Conservation (phyloP, 2,797 vertebrate genomes). For the Phylloscopus collybita region DNA sequence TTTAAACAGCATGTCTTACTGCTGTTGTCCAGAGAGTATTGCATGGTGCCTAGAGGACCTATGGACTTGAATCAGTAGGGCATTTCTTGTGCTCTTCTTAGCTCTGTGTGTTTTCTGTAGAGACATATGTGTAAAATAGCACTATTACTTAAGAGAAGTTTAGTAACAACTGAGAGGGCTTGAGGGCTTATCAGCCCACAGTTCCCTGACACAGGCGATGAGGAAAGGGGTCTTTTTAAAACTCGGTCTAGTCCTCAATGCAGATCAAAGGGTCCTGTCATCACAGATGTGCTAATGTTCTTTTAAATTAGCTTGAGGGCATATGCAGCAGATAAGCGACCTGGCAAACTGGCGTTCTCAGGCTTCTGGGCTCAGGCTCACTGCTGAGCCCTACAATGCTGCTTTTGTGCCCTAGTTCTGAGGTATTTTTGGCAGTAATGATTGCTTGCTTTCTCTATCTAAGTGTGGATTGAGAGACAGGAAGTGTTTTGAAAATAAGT, state of each 20-base stretch:
- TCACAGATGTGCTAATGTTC: neutral
- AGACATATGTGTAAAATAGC: neutral
- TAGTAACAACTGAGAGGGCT: neutral
- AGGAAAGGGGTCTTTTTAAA: neutral
- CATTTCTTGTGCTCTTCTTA: neutral
- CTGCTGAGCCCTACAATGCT: neutral
- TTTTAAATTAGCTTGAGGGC: neutral
- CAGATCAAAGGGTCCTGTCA: neutral
- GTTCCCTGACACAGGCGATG: neutral
- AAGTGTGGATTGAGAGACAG: neutral
- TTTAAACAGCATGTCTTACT: neutral
- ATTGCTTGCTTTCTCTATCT: neutral
- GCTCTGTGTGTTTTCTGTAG: neutral
- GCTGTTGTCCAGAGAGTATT: neutral
- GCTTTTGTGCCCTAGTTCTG: neutral
- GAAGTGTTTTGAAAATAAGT: conserved; percentile 3
- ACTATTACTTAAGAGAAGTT: neutral
- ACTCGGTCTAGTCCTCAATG: neutral
- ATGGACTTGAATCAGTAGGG: neutral
- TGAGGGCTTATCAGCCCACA: neutral
- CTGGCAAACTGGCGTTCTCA: neutral
- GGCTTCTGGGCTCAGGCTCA: neutral
- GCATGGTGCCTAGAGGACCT: neutral
- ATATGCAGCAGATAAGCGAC: neutral
- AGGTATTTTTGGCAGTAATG: neutral